Evolutionary conservation across 2,888 invertebrate genomes (phyloP), one percentile per base, ranked within the genome.

Genomic region (Adelphocoris suturalis): DNA sequence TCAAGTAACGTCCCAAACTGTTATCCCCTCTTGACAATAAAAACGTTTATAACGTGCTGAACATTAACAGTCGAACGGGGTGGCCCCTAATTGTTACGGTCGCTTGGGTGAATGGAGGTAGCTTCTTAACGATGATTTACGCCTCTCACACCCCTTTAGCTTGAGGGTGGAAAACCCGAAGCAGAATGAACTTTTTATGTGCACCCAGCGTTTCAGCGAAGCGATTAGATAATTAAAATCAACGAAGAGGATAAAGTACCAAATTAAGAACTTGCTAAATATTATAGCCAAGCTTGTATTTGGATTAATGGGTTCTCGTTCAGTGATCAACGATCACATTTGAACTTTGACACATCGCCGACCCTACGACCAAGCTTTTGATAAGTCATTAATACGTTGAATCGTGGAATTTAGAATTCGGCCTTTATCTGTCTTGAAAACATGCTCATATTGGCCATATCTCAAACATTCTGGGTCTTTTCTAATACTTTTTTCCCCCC

Each of bases 51-150:
- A 68, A 19, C 68, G 68, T 68, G 68, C 68, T 68, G 23, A 68
- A 68, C 68, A 68, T 68, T 68, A 19, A 68, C 23, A 68, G 68
- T 68, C 23, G 23, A 68, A 68, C 68, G 19, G 68, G 68, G 68
- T 19, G 23, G 68, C 27, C 68, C 68, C 27, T 68, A 27, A 68
- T 68, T 68, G 68, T 68, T 68, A 68, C 12, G 68, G 68, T 68
- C 27, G 68, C 68, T 23, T 23, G 68, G 68, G 68, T 23, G 68
- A 68, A 68, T 68, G 27, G 68, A 68, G 68, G 68, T 68, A 23
- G 23, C 68, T 68, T 27, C 27, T 68, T 68, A 68, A 68, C 68
- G 68, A 68, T 68, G 68, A 68, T 68, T 68, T 68, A 68, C 68
- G 68, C 68, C 68, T 23, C 68, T 68, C 19, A 12, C 68, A 68